phyloP scores from a whole-genome alignment of 2,113 vertebrate genomes.

The Rafetus swinhoei region DNA sequence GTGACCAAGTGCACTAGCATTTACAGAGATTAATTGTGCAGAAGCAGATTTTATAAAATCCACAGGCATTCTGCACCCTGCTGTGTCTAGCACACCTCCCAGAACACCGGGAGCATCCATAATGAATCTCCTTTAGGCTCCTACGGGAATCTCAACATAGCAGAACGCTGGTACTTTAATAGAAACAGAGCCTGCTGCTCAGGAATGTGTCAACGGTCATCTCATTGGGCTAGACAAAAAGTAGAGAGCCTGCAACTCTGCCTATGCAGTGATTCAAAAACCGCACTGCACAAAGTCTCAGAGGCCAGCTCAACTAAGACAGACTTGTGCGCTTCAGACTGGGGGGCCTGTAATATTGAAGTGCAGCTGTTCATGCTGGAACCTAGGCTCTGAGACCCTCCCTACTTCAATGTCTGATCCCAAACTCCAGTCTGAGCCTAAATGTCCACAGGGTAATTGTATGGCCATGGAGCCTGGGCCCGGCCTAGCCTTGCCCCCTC shows the following conservation, averaged over 20 bases:
- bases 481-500: too few species aligned
- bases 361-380: neutral
- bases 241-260: neutral
- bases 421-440: too few species aligned
- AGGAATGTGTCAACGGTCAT: neutral
- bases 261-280: neutral
- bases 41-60: neutral
- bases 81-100: neutral
- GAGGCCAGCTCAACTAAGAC: neutral
- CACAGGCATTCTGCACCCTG: neutral
- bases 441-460: too few species aligned
- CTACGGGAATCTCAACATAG: neutral
- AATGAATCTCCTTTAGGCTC: neutral
- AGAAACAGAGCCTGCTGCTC: neutral
- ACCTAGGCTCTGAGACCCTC: too few species aligned
- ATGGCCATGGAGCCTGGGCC: too few species aligned
- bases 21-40: neutral
- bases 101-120: neutral
- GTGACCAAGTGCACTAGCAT: neutral
- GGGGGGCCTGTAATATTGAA: neutral
- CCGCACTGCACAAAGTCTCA: neutral
- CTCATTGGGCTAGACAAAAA: neutral
- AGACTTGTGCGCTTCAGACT: neutral
- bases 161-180: neutral
- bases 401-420: too few species aligned